Percentiles rank a stretch among this genome's conserved stretches.
phyloP scores from a whole-genome alignment of 1,140 invertebrate species.

The Diorhabda elongata region DNA sequence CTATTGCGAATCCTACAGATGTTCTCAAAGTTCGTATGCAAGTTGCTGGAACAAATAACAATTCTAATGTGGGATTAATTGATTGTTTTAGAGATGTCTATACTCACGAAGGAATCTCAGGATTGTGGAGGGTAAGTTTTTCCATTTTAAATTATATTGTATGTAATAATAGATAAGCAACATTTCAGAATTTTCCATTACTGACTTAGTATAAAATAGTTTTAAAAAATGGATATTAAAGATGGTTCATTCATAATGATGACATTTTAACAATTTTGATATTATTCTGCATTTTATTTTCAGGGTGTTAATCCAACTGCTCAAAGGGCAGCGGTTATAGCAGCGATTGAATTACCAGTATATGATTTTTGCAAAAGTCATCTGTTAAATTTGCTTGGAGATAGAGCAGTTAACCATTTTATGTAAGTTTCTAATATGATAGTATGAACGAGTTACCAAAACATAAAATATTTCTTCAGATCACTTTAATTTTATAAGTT shows the following conservation, averaged over 20 bases:
- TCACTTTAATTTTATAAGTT: not conserved
- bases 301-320: conserved; percentile 88
- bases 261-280: not conserved
- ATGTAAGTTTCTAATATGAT: conserved; percentile 59
- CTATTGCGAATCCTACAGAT: conserved; percentile 97
- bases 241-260: too few relatives aligned
- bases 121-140: conserved; percentile 75
- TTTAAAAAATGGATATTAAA: too few relatives aligned
- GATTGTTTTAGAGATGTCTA: conserved; percentile 78
- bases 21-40: conserved; percentile 97
- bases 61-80: conserved; percentile 55
- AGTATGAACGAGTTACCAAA: too few relatives aligned
- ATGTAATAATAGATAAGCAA: not conserved
- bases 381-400: conserved; percentile 67
- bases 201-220: too few relatives aligned
- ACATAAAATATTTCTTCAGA: not conserved
- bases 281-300: conserved; percentile 22
- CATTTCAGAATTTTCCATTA: not conserved
- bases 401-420: conserved; percentile 83
- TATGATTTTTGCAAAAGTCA: conserved; percentile 88
- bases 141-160: not conserved
- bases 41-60: conserved; percentile 55
- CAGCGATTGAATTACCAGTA: conserved; percentile 88
- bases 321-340: conserved; percentile 86
- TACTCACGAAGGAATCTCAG: conserved; percentile 71